These are phyloP conservation scores for Nycteola revayana DNA, from an alignment of 2,888 invertebrate genomes.

Conservation along the genomic window DNA sequence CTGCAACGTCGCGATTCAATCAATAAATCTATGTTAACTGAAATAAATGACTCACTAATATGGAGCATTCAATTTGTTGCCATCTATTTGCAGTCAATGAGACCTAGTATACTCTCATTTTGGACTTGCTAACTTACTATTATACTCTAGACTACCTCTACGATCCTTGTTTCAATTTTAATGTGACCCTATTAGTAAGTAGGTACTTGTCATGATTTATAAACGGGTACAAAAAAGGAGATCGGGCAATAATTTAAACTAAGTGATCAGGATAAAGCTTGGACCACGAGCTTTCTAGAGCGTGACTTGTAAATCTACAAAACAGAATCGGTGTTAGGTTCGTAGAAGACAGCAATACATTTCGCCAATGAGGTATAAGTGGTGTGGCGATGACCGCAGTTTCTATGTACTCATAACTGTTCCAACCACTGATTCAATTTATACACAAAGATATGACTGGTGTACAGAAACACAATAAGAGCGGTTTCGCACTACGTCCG, in stretches of 20 bases:
- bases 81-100: slow-evolving; percentile 24
- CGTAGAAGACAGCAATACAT: slow-evolving; percentile 38
- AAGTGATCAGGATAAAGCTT: slow-evolving; percentile 40
- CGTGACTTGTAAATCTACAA: slow-evolving; percentile 60
- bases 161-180: slow-evolving; percentile 23
- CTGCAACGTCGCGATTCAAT: slow-evolving; percentile 37
- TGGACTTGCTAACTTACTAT: slow-evolving; percentile 20
- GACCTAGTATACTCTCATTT: slow-evolving; percentile 18
- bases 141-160: slow-evolving; percentile 2
- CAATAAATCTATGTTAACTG: slow-evolving; percentile 48
- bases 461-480: too few relatives aligned
- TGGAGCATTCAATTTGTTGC: slow-evolving; percentile 38
- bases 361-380: slow-evolving; percentile 45
- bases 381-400: slow-evolving; percentile 39
- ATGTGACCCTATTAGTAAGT: slow-evolving; percentile 28
- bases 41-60: slow-evolving; percentile 51
- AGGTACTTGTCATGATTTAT: slow-evolving; percentile 23
- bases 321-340: slow-evolving; percentile 35
- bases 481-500: too few relatives aligned
- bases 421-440: slow-evolving; percentile 23
- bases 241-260: slow-evolving; percentile 35
- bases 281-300: slow-evolving; percentile 54
- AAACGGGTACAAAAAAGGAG: slow-evolving; percentile 29
- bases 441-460: too few relatives aligned
- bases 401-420: slow-evolving; percentile 28